Evolutionary conservation across 2,113 vertebrate species (phyloP).

Genomic region (Ondatra zibethicus): DNA sequence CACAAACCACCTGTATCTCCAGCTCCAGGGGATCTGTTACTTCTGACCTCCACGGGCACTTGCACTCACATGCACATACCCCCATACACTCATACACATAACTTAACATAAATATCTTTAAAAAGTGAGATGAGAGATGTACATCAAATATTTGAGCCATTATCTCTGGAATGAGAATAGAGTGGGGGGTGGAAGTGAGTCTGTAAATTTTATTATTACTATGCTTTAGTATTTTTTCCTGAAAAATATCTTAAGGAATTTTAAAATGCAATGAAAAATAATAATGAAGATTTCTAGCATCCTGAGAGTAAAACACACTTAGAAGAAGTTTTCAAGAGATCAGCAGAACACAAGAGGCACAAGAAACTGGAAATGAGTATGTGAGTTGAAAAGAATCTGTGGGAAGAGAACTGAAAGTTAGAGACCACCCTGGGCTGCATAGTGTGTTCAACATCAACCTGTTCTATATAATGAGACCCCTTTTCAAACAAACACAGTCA

Average conservation of each 20-base stretch:
- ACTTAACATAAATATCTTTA: background rate
- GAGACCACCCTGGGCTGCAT: background rate
- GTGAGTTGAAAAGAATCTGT: background rate
- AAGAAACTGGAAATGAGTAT: constrained; percentile 30
- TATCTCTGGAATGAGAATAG: background rate
- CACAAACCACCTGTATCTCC: background rate
- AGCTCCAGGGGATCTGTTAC: background rate
- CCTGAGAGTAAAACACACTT: background rate
- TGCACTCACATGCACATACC: background rate
- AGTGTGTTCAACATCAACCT: background rate
- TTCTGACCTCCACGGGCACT: background rate
- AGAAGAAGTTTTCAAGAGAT: constrained; percentile 8
- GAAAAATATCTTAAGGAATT: background rate
- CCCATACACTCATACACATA: background rate
- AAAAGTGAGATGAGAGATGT: background rate
- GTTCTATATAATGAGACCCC: background rate
- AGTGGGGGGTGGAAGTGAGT: background rate
- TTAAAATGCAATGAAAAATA: constrained; percentile 61
- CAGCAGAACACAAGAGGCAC: background rate
- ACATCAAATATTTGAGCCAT: constrained; percentile 12
- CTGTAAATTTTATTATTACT: background rate
- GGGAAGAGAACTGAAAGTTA: background rate
- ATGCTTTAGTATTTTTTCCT: constrained; percentile 7
- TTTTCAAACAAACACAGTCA: background rate
- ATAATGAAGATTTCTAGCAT: constrained; percentile 33